Base-by-base conservation (phyloP, 2,888 invertebrate genomes). In the Mellilla xanthometata region DNA sequence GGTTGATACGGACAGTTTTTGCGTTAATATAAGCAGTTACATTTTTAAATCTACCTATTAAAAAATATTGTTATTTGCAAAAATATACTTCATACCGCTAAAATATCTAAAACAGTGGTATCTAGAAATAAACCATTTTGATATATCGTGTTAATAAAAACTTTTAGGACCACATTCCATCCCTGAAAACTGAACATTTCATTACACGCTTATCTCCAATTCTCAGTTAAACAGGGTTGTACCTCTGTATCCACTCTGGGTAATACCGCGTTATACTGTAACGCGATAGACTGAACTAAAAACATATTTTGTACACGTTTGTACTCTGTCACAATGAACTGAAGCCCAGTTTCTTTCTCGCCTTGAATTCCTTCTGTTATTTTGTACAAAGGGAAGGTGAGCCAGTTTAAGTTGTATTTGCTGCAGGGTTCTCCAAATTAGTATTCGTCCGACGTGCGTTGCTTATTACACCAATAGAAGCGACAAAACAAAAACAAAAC, bases 391-490 rank as follows among this genome's bases (percentile, higher is more conserved):
- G 46, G 30, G 36, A 44, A 46, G 30, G 52, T 42, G 40, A 22
- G 22, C 36, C 23, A 4, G 27, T 35, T 23, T 10, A 24, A 23
- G 6, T 33, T 26, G 9, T 29, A n/a, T 47, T 41, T 36, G 23
- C 43, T 53, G 54, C 49, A 50, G 56, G 55, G 67, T 66, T 67
- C 65, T 65, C 64, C 58, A 61, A 67, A 69, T 68, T 69, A 65
- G 49, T 65, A 83, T 79, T 81, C 81, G 12, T 48, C 65, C 61
- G 82, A 82, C 80, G 81, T 62, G 50, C 62, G 52, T 54, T 60
- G 63, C 69, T 76, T 76, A 80, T 79, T 82, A 83, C 79, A 80
- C 77, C 73, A 84, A 81, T 76, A 81, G 72, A 76, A 81, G 74
- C 72, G 79, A 77, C 74, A 72, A 70, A 70, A 71, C 68, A 68